Conservation (phyloP, 2,888 invertebrate species). For the Girardia tigrina region DNA sequence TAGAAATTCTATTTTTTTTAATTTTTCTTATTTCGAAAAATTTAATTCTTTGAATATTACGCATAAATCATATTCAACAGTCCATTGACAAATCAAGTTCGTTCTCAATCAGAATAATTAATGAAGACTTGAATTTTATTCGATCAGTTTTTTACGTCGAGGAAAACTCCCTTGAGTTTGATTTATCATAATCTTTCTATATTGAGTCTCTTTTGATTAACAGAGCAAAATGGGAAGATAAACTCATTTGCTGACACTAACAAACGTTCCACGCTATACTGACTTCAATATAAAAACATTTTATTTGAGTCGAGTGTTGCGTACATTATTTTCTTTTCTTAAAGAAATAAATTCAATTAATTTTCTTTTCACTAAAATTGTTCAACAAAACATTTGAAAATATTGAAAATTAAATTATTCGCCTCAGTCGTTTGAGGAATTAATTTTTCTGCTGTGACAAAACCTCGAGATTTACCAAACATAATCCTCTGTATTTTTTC, state of each 20-base stretch:
- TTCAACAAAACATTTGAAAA: not conserved
- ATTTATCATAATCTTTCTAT: not conserved
- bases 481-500: not conserved
- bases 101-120: conserved; percentile 18
- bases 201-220: not conserved
- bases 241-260: not conserved
- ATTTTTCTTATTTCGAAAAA: too few relatives aligned
- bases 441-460: not conserved
- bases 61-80: not conserved
- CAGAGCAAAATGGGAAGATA: not conserved
- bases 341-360: not conserved
- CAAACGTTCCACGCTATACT: too few relatives aligned
- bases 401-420: not conserved
- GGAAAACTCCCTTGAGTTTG: not conserved
- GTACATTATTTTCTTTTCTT: too few relatives aligned
- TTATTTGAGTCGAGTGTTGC: not conserved
- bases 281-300: not conserved
- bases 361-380: not conserved
- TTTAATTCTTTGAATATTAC: too few relatives aligned
- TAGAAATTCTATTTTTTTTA: too few relatives aligned
- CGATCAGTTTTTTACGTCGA: not conserved
- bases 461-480: not conserved
- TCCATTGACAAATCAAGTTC: not conserved
- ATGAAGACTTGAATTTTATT: conserved; percentile 17
- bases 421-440: conserved; percentile 7